phyloP scores from a whole-genome alignment of 2,113 vertebrate genomes.

The Odocoileus virginianus region DNA sequence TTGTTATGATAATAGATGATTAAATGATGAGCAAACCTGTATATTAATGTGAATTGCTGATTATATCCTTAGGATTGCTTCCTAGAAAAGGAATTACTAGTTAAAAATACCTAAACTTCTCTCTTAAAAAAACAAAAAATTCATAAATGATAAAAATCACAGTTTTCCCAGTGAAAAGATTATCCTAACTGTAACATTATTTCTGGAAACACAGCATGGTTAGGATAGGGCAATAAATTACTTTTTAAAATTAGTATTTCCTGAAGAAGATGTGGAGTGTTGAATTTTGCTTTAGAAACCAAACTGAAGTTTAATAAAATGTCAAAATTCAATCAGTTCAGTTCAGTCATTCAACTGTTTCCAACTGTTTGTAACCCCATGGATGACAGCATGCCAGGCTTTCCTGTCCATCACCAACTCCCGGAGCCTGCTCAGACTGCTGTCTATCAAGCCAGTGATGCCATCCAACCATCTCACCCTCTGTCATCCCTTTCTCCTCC shows the following conservation, averaged over 20 bases:
- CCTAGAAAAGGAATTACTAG: not conserved
- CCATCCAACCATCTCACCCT: not conserved
- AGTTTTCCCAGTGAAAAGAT: not conserved
- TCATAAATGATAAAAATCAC: conserved; percentile 4
- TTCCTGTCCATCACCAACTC: not conserved
- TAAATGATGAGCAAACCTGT: not conserved
- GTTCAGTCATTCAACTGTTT: not conserved
- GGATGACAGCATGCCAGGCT: accelerated
- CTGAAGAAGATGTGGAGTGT: not conserved
- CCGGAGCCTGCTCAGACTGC: accelerated
- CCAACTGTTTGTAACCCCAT: not conserved
- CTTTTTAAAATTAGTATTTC: not conserved
- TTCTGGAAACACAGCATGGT: not conserved
- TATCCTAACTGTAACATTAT: not conserved
- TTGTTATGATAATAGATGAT: not conserved
- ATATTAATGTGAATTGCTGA: not conserved
- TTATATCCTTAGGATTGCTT: not conserved
- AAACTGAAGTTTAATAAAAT: conserved; percentile 18
- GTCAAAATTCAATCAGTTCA: not conserved
- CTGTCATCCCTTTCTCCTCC: not conserved
- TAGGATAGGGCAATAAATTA: not conserved
- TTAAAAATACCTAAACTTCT: not conserved
- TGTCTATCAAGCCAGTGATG: not conserved
- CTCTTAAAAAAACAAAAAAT: not conserved
- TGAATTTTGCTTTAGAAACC: not conserved